These are phyloP conservation scores for Paraplagusia blochii DNA, from an alignment of 2,113 vertebrate genomes.

Conservation along the genomic window DNA sequence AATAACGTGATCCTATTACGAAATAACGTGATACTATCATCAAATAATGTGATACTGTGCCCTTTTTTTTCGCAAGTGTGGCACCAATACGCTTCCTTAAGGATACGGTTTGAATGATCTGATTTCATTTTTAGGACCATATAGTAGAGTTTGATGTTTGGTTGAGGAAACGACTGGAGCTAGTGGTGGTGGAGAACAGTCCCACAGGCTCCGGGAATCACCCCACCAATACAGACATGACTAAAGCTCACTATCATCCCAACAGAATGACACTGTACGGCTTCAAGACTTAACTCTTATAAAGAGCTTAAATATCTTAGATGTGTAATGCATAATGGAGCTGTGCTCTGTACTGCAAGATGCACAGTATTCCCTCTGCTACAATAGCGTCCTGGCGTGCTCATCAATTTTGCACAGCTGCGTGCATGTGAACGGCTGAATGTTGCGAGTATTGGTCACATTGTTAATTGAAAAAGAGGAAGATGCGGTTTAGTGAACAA, in stretches of 20 bases:
- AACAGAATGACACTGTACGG: slow-evolving; percentile 71
- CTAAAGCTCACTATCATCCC: slow-evolving; percentile 75
- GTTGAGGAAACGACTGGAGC: slow-evolving; percentile 48
- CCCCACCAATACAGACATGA: slow-evolving; percentile 76
- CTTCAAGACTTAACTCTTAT: slow-evolving; percentile 73
- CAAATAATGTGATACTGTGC: too few species aligned
- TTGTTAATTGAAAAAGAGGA: neutral
- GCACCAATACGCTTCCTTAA: too few species aligned
- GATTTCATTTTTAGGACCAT: slow-evolving; percentile 69
- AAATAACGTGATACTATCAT: too few species aligned
- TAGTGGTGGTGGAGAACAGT: slow-evolving; percentile 63
- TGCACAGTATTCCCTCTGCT: slow-evolving; percentile 54
- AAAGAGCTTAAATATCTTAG: slow-evolving; percentile 80
- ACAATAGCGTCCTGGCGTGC: slow-evolving; percentile 50
- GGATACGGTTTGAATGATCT: slow-evolving; percentile 70
- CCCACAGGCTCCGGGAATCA: slow-evolving; percentile 75
- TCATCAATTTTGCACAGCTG: slow-evolving; percentile 34
- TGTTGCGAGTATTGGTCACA: slow-evolving; percentile 3
- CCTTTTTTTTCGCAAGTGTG: too few species aligned
- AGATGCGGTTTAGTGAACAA: slow-evolving; percentile 1
- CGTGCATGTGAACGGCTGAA: slow-evolving; percentile 18
- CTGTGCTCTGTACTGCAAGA: slow-evolving; percentile 67
- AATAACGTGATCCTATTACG: too few species aligned
- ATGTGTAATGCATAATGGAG: slow-evolving; percentile 77
- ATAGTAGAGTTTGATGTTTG: slow-evolving; percentile 58